Evolutionary conservation across 2,888 invertebrate species (phyloP), one percentile per base, ranked within the genome.

Genomic region (Lasioglossum leucozonium): DNA sequence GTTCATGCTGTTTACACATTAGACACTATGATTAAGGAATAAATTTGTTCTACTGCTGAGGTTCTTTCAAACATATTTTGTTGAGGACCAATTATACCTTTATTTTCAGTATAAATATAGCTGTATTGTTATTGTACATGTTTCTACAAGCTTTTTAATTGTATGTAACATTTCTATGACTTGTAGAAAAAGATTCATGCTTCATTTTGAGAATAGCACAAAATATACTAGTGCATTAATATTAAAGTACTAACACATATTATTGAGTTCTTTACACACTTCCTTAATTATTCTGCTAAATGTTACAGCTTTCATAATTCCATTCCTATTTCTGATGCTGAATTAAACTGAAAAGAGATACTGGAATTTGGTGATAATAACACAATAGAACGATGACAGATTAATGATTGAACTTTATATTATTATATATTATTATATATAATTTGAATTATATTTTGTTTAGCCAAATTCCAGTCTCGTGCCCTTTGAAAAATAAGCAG

Each of bases 401-500:
- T 16, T 13, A 22, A 77, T 30, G 58, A 62, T 51, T 51, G 47
- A 51, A 51, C 47, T 2, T 51, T 22, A 18, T 51, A 51, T 51
- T 8, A 51, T 51, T 51, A 51, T 51, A 51, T 22, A 51, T 51
- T 22, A 22, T 8, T 2, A 8, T 22, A 51, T 51, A 51, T 51
- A 8, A 22, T 51, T 22, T 22, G 22, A 69, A 62, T 11, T 79
- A 44, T 69, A 72, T n/a, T 69, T 55, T 51, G 72, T 42, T 81
- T 67, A 78, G 83, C 92, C 93, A 94, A 94, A 94, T 92, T 94
- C 93, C 93, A 94, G 93, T 93, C 93, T 93, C 94, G 95, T 95
- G 95, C 95, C 93, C 95, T 95, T 95, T 92, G 92, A 95, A 95
- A 95, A 94, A 95, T 94, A 94, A 95, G 93, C 94, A 94, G 93